These are phyloP conservation scores for Amiota communis DNA, from an alignment of 2,888 invertebrate species.

Conservation along the genomic window DNA sequence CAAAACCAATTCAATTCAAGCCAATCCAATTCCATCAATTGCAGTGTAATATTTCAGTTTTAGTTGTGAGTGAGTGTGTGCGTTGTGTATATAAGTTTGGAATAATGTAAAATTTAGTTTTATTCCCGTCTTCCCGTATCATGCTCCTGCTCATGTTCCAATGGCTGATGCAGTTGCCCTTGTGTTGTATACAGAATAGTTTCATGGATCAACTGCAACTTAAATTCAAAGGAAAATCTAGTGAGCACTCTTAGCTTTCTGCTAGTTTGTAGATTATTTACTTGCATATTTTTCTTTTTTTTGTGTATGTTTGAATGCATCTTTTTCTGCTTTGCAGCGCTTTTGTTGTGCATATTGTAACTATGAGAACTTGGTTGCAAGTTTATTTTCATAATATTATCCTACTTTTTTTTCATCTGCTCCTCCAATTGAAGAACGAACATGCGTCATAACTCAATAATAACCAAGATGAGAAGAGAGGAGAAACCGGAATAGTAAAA, in stretches of 20 bases:
- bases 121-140: too few species aligned
- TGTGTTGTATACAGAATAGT: slow-evolving; percentile 53
- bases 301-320: not conserved
- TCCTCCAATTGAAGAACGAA: slow-evolving; percentile 38
- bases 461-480: slow-evolving; percentile 49
- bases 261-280: slow-evolving; percentile 23
- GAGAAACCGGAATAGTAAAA: not conserved
- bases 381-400: slow-evolving; percentile 13
- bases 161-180: too few species aligned
- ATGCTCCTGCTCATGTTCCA: too few species aligned
- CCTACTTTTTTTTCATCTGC: not conserved
- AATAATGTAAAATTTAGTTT: too few species aligned
- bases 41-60: too few species aligned
- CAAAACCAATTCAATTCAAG: too few species aligned
- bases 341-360: slow-evolving; percentile 26
- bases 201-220: slow-evolving; percentile 66
- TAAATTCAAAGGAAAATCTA: slow-evolving; percentile 47
- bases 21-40: too few species aligned
- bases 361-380: slow-evolving; percentile 24
- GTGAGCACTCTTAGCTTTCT: not conserved
- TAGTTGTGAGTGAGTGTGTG: too few species aligned
- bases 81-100: too few species aligned
- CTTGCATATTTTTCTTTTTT: not conserved
- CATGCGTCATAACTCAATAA: slow-evolving; percentile 66
- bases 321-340: slow-evolving; percentile 18